Evolutionary conservation across 1,140 invertebrate genomes (phyloP).

Genomic region (Procambarus virginalis): DNA sequence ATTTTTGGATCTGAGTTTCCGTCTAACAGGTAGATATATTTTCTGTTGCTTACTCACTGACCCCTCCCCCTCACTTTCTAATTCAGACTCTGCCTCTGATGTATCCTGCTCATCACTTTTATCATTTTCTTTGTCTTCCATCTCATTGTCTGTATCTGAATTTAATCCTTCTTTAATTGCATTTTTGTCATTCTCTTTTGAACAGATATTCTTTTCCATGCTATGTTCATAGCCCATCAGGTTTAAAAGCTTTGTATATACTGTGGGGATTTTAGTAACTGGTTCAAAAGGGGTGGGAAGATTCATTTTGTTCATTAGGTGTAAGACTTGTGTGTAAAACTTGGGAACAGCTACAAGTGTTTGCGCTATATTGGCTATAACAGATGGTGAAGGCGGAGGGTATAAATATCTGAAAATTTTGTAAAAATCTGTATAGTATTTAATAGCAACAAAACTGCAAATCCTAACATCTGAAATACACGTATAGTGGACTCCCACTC

Average conservation of each 20-base stretch:
- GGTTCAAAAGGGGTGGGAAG: conserved; percentile 88
- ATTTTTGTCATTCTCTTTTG: not conserved
- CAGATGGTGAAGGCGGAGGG: conserved; percentile 82
- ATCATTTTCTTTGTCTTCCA: not conserved
- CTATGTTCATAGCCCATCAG: conserved; percentile 59
- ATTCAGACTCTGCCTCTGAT: conserved; percentile 81
- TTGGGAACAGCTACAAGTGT: conserved; percentile 83
- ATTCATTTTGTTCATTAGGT: conserved; percentile 97
- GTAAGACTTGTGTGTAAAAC: conserved; percentile 90
- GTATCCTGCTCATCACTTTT: not conserved
- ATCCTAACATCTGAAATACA: too few relatives aligned
- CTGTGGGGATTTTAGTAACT: conserved; percentile 72
- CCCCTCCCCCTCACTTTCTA: conserved; percentile 83
- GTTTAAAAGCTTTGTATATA: conserved; percentile 52
- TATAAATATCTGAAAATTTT: conserved; percentile 74
- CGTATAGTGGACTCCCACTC: too few relatives aligned
- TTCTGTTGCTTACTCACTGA: conserved; percentile 70
- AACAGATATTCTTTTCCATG: conserved; percentile 51
- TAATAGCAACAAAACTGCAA: too few relatives aligned
- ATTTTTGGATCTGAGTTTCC: conserved; percentile 77
- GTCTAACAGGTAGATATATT: conserved; percentile 77
- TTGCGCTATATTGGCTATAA: conserved; percentile 86
- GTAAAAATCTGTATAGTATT: not conserved
- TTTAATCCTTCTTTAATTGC: conserved; percentile 31
- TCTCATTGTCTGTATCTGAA: conserved; percentile 72